Conservation (phyloP, 2,888 invertebrate genomes). For the Gerris lacustris region DNA sequence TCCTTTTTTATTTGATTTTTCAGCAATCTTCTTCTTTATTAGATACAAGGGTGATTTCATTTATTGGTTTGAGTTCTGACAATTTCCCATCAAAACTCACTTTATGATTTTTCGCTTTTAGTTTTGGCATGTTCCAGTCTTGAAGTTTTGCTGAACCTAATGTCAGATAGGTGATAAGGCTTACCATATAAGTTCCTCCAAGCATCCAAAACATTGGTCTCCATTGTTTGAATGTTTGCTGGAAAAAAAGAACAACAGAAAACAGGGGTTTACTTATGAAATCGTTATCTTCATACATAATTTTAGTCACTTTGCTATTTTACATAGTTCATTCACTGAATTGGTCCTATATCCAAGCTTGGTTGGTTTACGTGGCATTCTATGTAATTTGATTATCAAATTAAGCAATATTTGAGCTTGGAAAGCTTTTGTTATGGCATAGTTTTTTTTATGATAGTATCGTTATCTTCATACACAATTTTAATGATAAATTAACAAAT, state of each 20-base stretch:
- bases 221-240: constrained; percentile 11
- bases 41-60: neutral
- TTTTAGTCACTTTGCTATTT: neutral
- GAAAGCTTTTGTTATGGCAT: no score
- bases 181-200: neutral
- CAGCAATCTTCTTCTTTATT: no score
- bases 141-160: constrained; percentile 2
- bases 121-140: neutral
- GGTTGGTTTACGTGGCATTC: no score
- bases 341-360: no score
- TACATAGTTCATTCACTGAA: no score
- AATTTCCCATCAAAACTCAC: neutral
- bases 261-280: neutral
- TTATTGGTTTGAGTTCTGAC: neutral
- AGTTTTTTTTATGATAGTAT: no score
- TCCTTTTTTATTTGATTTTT: no score
- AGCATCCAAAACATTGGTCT: neutral
- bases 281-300: neutral
- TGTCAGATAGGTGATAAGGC: neutral
- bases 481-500: no score
- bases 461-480: no score
- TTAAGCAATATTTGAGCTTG: no score
- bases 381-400: no score
- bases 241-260: neutral
- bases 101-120: neutral